Conservation (phyloP, 1,140 invertebrate species). For the Daktulosphaira vitifoliae region DNA sequence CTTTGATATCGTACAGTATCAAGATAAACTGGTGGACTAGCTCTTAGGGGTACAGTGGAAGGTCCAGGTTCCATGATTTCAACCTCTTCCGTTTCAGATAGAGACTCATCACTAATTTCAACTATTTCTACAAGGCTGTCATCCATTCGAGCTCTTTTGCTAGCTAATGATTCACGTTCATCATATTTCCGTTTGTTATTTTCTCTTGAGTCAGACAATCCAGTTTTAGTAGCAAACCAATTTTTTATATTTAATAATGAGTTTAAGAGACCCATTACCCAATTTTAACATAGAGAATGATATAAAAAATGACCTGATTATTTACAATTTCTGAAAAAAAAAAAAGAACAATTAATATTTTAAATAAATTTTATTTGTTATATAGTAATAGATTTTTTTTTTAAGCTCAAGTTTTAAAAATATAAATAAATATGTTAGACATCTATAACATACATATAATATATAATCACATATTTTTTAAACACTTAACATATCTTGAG, state of each 20-base stretch:
- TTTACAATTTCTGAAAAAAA: too few relatives aligned
- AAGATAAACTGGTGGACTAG: slow-evolving; percentile 6
- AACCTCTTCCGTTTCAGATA: slow-evolving; percentile 23
- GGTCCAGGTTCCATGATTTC: slow-evolving; percentile 14
- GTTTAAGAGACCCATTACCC: slow-evolving; percentile 13
- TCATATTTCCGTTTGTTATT: slow-evolving; percentile 12
- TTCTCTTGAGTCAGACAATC: background rate
- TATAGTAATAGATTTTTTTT: too few relatives aligned
- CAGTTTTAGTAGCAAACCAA: slow-evolving; percentile 3
- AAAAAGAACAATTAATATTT: too few relatives aligned
- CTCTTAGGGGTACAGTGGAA: slow-evolving; percentile 6
- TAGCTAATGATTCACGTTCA: background rate
- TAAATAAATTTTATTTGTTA: too few relatives aligned
- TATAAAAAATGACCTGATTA: too few relatives aligned
- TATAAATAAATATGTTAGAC: too few relatives aligned
- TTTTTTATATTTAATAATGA: background rate
- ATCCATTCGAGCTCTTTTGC: slow-evolving; percentile 20
- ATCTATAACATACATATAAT: too few relatives aligned
- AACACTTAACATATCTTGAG: too few relatives aligned
- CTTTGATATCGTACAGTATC: background rate
- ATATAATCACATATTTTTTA: too few relatives aligned
- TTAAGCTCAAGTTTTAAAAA: too few relatives aligned
- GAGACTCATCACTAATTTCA: slow-evolving; percentile 17
- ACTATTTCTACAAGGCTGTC: slow-evolving; percentile 21
- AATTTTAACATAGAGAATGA: too few relatives aligned